Base-by-base conservation (phyloP, 2,113 vertebrate species). In the Crotalus helleri region DNA sequence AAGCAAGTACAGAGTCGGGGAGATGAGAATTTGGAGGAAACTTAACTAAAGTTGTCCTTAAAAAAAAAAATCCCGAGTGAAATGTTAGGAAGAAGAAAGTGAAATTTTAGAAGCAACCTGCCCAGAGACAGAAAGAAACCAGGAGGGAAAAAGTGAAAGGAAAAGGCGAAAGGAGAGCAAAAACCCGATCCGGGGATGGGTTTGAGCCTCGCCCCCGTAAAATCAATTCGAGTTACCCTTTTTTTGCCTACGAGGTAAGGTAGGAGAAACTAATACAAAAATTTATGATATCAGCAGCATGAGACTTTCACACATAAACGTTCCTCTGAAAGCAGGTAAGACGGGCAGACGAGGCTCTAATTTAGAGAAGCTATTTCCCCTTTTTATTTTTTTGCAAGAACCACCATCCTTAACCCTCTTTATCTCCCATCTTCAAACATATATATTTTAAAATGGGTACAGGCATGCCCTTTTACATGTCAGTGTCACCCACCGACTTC, bases 101-200 rank as follows among this genome's bases (percentile, higher is more conserved):
- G 15, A 10, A 2, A 19, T 21, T 21, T 33, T 39, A 33, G n/a
- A 10, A 57, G n/a, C 53, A 33, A n/a, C 87, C 53, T 33, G 33
- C 9, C 17, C 7, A 44, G 74, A 44, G 3, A 7, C 17, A 17
- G 53, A 57, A 57, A 4, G 15, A 33, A 8, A 55, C 12, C 6
- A 21, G 7, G 29, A 10, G 53, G 33, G 8, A 1, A 29, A 85
- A 87, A 29, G 85, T 92, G 51, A 97, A 95, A 96, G 95, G 97
- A 95, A 51, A 95, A 96, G 96, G 94, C 95, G 96, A 85, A 96
- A 92, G 91, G 87, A 91, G 91, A 94, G 95, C 3, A 19, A 61
- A 81, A 81, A 9, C 33, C 5, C 33, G 15, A 81, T 1, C 6
- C 1, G 69, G 9, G 69, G 17, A 33, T 5, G 1, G 69, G 2